Percentiles rank a stretch among this genome's conserved stretches.
These are phyloP conservation scores for Andrena trimmerana DNA, from an alignment of 2,888 invertebrate species.

Conservation along the genomic window DNA sequence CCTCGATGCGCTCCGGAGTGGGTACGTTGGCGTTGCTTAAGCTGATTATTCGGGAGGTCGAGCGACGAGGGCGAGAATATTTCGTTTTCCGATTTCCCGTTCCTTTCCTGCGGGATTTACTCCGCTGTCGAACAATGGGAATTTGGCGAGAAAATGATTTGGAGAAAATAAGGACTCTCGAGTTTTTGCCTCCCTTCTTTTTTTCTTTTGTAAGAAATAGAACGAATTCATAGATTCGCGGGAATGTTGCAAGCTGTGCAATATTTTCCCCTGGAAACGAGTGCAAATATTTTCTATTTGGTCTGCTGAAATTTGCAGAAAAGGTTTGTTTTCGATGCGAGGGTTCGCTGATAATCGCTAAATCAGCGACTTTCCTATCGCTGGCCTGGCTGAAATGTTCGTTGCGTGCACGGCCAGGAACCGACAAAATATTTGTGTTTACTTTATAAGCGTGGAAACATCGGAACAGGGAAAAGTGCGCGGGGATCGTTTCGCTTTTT, in stretches of 20 bases:
- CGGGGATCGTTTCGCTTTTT: neutral
- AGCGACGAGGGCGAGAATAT: conserved; percentile 11
- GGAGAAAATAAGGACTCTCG: no score
- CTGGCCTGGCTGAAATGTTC: neutral
- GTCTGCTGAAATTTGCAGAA: no score
- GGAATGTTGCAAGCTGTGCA: neutral
- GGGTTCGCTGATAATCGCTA: neutral
- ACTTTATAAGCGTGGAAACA: neutral
- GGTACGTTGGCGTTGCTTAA: conserved; percentile 20
- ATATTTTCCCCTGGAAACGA: neutral
- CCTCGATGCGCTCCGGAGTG: neutral
- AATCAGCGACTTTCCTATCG: neutral
- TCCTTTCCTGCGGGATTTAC: neutral
- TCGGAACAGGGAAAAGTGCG: neutral
- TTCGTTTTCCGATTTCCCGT: conserved; percentile 19
- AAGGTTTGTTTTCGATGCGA: no score
- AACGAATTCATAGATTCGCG: neutral
- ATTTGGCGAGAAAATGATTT: neutral
- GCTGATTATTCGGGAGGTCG: conserved; percentile 26
- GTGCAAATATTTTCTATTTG: neutral
- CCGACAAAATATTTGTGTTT: neutral
- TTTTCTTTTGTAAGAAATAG: no score
- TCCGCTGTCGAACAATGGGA: neutral
- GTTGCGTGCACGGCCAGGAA: neutral
- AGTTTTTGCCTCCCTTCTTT: no score